Evolutionary conservation across 2,113 vertebrate species (phyloP).

Genomic region (Lamprologus callipterus): DNA sequence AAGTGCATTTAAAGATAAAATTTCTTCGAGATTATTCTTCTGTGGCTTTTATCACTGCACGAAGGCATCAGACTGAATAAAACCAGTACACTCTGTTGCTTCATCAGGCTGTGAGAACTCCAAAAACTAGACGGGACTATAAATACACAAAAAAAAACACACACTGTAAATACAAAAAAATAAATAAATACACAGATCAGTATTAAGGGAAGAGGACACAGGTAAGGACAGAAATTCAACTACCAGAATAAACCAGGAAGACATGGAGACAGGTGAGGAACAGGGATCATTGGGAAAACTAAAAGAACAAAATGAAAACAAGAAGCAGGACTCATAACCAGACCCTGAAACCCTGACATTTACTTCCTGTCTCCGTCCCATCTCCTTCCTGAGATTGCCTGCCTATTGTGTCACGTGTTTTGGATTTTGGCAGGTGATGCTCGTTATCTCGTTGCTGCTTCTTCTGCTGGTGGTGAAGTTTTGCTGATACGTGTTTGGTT

Average conservation of each 20-base stretch:
- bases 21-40: not conserved
- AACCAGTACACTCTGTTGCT: not conserved
- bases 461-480: not conserved
- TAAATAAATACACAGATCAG: not conserved
- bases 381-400: not conserved
- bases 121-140: not conserved
- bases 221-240: not conserved
- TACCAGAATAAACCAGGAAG: not conserved
- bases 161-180: not conserved
- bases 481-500: not conserved
- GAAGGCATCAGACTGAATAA: not conserved
- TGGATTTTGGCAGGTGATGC: not conserved
- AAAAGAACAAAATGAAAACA: not conserved
- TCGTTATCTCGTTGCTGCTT: not conserved
- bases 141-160: not conserved
- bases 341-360: not conserved
- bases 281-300: not conserved
- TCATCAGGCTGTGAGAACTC: not conserved
- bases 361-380: not conserved
- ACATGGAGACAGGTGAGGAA: not conserved
- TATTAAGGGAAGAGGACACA: not conserved
- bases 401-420: not conserved
- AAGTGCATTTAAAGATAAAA: not conserved
- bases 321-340: not conserved
- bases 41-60: not conserved